Base-by-base conservation (phyloP, 2,888 invertebrate genomes). In the Hedya salicella region DNA sequence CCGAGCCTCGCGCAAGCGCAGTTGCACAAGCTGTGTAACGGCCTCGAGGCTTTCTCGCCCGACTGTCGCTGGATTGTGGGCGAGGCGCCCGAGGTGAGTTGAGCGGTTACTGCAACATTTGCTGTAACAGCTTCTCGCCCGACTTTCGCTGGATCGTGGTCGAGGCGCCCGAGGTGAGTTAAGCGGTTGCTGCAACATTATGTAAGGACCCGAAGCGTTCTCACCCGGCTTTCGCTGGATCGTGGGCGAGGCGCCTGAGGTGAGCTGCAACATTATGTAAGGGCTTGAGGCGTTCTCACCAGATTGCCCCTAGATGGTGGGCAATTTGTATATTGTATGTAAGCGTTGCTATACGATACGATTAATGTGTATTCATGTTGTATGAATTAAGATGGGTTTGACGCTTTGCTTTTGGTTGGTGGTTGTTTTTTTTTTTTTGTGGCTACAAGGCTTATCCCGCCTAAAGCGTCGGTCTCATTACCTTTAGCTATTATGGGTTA, bases 221-320 rank as follows among this genome's bases (percentile, higher is more conserved):
- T 98, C 98, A 3, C 98, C 99, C 0, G 99, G 99, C 83, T 98
- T 98, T 85, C 97, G 96, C 81, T 98, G 98, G 96, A 97, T 99
- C 61, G 94, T 99, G 0, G 99, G 99, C 0, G 97, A 98, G 92
- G 95, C 97, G 2, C 97, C 98, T 0, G 98, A 99, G 94, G 97
- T 57, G 32, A 40, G 54, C 2, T 36, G 25, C n/a, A n/a, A n/a
- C n/a, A n/a, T n/a, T n/a, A n/a, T 95, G 96, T 76, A 98, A 98
- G 80, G 96, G 97, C 0, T 95, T 0, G 99, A 99, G 88, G 97
- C 97, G 1, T 99, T 99, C 89, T 98, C 98, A 3, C 98, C 99
- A 0, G 99, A 99, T 83, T 98, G 98, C 85, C 97, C 96, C 81
- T 98, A 98, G 96, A 97, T 99, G 61, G 94, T 99, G 0, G 99